Conservation (phyloP, 2,888 invertebrate species). For the Ichneumoninae sp. region DNA sequence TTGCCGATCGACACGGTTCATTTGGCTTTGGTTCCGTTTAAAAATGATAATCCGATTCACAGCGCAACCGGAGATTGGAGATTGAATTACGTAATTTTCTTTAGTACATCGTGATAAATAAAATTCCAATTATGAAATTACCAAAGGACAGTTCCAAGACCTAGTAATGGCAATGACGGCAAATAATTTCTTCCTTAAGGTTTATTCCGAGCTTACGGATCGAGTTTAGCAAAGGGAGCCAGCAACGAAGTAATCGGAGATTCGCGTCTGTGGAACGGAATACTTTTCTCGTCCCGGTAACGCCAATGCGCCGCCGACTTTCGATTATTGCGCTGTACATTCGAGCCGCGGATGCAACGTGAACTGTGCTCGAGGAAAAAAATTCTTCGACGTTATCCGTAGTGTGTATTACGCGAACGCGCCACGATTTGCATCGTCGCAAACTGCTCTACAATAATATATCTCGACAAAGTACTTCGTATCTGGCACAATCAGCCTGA, state of each 20-base stretch:
- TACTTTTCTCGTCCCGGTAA: neutral
- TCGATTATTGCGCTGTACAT: slow-evolving; percentile 24
- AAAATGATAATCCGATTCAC: neutral
- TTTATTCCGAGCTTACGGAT: neutral
- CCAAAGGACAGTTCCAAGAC: neutral
- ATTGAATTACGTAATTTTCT: neutral
- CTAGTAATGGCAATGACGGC: neutral
- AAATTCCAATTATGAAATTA: neutral
- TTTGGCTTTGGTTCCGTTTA: neutral
- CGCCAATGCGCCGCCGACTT: slow-evolving; percentile 7
- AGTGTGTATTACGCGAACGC: neutral
- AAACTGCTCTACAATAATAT: neutral
- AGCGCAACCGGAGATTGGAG: neutral
- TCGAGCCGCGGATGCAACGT: neutral
- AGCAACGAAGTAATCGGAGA: slow-evolving; percentile 3
- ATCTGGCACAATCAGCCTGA: slow-evolving; percentile 16
- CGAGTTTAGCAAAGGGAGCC: slow-evolving; percentile 20
- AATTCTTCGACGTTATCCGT: neutral
- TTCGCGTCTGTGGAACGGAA: slow-evolving; percentile 1
- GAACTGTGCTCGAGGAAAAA: neutral
- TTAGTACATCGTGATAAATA: neutral
- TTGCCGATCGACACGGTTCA: neutral
- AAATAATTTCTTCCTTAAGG: neutral
- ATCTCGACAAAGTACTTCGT: neutral
- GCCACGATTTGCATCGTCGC: neutral